Conservation (phyloP, 2,797 vertebrate genomes). For the Mus spretus region DNA sequence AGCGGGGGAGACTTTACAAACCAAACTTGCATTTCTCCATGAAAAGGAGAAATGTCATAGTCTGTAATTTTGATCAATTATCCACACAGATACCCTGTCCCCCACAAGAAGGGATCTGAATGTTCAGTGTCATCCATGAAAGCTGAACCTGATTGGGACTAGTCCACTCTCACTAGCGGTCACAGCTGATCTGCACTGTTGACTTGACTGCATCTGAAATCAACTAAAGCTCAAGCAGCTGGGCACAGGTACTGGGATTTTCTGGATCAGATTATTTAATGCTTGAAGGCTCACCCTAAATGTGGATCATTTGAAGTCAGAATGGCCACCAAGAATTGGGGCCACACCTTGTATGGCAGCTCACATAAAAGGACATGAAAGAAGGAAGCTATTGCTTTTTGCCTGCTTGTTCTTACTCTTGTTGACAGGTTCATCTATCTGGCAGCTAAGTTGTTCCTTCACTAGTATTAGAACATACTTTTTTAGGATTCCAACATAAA, state of each 20-base stretch:
- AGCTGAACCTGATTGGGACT: background rate
- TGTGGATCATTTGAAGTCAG: background rate
- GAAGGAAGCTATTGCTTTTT: background rate
- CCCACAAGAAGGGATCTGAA: background rate
- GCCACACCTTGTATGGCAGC: background rate
- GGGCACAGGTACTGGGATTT: background rate
- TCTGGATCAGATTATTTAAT: background rate
- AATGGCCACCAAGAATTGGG: background rate
- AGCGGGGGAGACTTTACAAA: background rate
- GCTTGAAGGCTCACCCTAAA: background rate
- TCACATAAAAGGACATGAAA: background rate
- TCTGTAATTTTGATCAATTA: background rate
- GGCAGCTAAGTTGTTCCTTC: background rate
- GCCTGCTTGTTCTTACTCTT: background rate
- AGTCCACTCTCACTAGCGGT: background rate
- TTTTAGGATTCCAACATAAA: background rate
- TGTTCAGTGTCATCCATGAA: background rate
- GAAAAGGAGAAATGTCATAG: background rate
- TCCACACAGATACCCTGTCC: background rate
- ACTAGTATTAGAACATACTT: background rate
- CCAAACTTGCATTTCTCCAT: background rate
- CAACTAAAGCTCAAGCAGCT: background rate
- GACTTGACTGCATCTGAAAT: background rate
- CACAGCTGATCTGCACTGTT: background rate
- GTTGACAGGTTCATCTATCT: background rate